Conservation (phyloP, 2,888 invertebrate species). For the Drosophila tripunctata region DNA sequence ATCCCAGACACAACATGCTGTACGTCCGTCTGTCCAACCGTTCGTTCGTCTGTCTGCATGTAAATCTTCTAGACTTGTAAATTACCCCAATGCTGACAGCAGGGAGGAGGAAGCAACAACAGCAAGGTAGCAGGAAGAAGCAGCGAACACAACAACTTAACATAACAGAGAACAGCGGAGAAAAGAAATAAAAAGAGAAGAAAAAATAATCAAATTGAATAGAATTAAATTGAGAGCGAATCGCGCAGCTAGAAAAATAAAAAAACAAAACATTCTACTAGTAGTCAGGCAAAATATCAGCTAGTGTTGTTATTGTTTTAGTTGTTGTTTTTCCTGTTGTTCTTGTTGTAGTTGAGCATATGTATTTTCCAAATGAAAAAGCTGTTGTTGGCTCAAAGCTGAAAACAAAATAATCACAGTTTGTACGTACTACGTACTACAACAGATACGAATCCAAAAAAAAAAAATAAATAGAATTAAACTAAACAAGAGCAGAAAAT, state of each 20-base stretch:
- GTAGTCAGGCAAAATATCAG: constrained; percentile 35
- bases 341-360: constrained; percentile 38
- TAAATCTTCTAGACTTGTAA: constrained; percentile 70
- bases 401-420: constrained; percentile 65
- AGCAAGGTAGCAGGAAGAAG: background rate
- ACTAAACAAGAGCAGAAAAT: constrained; percentile 39
- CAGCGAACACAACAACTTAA: constrained; percentile 16
- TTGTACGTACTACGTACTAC: constrained; percentile 42
- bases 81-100: constrained; percentile 54
- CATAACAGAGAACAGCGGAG: constrained; percentile 11
- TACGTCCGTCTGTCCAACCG: too few relatives aligned
- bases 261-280: constrained; percentile 45
- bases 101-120: background rate
- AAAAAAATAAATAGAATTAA: too few relatives aligned
- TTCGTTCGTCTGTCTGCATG: constrained; percentile 50
- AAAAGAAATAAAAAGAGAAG: background rate
- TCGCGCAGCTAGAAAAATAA: constrained; percentile 65
- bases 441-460: constrained; percentile 49
- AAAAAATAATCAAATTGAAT: too few relatives aligned
- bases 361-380: constrained; percentile 69
- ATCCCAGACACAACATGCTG: constrained; percentile 30
- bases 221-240: constrained; percentile 51
- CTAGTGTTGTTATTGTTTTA: constrained; percentile 39
- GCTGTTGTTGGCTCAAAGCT: constrained; percentile 44
- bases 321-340: constrained; percentile 19